Base-by-base conservation (phyloP, 2,888 invertebrate genomes). In the Pyrgus malvae region DNA sequence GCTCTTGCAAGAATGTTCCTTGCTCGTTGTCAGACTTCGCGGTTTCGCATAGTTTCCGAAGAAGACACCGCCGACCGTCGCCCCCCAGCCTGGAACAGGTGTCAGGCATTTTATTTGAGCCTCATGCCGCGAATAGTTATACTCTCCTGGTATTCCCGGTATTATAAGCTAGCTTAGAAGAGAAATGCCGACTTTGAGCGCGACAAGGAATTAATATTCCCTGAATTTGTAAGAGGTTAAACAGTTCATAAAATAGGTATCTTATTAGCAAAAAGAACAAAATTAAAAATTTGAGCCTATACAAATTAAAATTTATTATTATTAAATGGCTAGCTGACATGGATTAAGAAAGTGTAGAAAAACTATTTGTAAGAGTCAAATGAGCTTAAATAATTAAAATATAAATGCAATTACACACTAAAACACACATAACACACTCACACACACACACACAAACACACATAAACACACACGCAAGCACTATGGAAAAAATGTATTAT, bases 21-120 rank as follows among this genome's bases (percentile, higher is more conserved):
- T 91, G 91, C 56, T 69, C 66, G 25, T 64, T 63, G 11, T 72
- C 58, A 16, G 63, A 58, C 59, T 78, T 77, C 56, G 92, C 92
- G 14, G 93, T 88, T 71, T 92, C 91, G 77, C 94, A 94, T 73
- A 94, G 90, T 66, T 92, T 91, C 72, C 92, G 93, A 66, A 93
- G 89, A 59, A 94, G 90, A 80, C 94, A 94, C 56, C 91, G 90
- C 61, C 87, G 90, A 8, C 94, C 94, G 60, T 89, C 83, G 49
- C 83, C 83, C 16, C 92, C 92, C 31, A 92, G 73, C 59, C 93
- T 93, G 74, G 78, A 70, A 65, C 56, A 61, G 54, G 54, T 54
- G 54, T 54, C 12, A 11, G 46, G 46, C 38, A 46, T 46, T 54
- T 46, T 53, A 53, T 53, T 53, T 53, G 29, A 11, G 21, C 44